Evolutionary conservation across 1,140 invertebrate species (phyloP).

Genomic region (Papilio machaon): DNA sequence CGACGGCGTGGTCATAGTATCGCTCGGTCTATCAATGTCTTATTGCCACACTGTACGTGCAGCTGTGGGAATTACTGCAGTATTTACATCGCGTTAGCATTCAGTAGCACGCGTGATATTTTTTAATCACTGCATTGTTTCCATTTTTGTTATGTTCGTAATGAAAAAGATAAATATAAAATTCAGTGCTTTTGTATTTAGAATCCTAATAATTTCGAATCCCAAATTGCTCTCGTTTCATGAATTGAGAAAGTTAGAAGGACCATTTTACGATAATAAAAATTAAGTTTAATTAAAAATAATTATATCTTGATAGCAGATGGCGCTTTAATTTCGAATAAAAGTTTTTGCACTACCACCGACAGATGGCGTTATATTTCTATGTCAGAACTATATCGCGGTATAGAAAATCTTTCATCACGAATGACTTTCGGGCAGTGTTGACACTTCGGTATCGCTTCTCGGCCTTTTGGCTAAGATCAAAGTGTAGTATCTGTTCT

Average conservation of each 20-base stretch:
- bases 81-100: constrained; percentile 20
- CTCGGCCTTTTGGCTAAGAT: constrained; percentile 48
- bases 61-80: not conserved
- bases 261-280: no score
- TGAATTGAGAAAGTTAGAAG: no score
- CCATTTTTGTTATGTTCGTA: not conserved
- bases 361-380: constrained; percentile 25
- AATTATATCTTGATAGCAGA: not conserved
- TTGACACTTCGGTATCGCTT: constrained; percentile 41
- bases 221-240: no score
- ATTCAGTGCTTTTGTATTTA: no score
- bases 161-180: not conserved
- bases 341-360: not conserved
- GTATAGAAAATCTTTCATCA: not conserved
- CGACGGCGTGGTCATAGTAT: not conserved
- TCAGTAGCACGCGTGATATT: constrained; percentile 5
- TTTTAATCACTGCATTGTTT: constrained; percentile 27
- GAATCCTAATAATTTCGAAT: no score
- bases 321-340: not conserved
- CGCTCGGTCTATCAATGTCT: constrained; percentile 34
- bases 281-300: no score
- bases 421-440: not conserved
- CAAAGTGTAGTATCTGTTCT: constrained; percentile 44
- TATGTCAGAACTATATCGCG: not conserved
- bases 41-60: constrained; percentile 35